These are phyloP conservation scores for Drosophila azteca DNA, from an alignment of 1,140 invertebrate genomes.

Conservation along the genomic window DNA sequence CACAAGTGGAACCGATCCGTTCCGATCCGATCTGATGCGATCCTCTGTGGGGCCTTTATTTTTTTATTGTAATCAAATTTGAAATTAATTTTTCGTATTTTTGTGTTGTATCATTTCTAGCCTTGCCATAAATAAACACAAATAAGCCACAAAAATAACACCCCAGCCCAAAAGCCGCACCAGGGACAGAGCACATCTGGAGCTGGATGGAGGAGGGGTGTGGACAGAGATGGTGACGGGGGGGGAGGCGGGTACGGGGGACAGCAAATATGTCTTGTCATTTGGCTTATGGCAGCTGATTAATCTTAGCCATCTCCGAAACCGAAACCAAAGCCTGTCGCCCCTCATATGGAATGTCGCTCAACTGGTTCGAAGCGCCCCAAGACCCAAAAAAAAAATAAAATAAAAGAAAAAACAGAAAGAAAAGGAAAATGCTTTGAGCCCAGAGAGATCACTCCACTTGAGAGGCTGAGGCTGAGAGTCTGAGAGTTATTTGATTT, in stretches of 20 bases:
- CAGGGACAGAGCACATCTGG: constrained; percentile 20
- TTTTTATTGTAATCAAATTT: constrained; percentile 78
- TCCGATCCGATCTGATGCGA: constrained; percentile 4
- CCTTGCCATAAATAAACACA: constrained; percentile 71
- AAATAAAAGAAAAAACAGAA: constrained; percentile 4
- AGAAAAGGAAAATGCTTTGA: constrained; percentile 68
- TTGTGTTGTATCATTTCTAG: constrained; percentile 52
- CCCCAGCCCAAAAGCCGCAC: neutral
- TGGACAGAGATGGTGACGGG: neutral
- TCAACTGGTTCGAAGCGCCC: constrained; percentile 65
- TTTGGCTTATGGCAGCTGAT: constrained; percentile 80
- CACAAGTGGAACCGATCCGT: constrained; percentile 50
- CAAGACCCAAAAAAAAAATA: constrained; percentile 27
- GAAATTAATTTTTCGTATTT: constrained; percentile 69
- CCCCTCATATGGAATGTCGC: constrained; percentile 76
- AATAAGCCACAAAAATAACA: constrained; percentile 70
- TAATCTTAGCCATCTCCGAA: constrained; percentile 76
- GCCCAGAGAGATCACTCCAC: constrained; percentile 45
- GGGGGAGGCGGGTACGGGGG: no score
- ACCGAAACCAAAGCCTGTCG: constrained; percentile 61
- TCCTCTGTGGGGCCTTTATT: constrained; percentile 60
- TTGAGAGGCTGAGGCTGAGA: constrained; percentile 29
- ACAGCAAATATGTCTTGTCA: constrained; percentile 73
- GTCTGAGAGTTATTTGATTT: constrained; percentile 15
- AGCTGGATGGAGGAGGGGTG: neutral